Base-by-base conservation (phyloP, 2,797 vertebrate species). In the Eospalax fontanierii region DNA sequence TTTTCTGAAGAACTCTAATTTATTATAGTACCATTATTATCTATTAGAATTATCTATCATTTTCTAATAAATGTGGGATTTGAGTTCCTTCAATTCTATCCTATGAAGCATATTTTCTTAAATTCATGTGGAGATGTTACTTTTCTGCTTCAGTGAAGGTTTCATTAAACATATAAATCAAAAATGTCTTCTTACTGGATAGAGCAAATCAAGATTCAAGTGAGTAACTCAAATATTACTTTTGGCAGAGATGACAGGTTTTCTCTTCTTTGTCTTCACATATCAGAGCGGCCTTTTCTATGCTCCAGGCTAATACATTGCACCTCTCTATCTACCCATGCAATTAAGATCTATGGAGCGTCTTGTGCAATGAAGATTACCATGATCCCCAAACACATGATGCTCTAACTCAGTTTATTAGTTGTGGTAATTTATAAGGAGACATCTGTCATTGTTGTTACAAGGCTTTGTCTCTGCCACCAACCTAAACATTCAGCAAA, bases 121-220 rank as follows among this genome's bases (percentile, higher is more conserved):
- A 92, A 94, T 85, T 88, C 89, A 95, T 33, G 30, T 28, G 35
- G 78, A 30, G 35, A 75, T 46, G 84, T 66, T 83, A 66, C 66
- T 95, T 87, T 94, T 94, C 54, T 95, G 92, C 82, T 90, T 87
- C 65, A 57, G 68, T 81, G 82, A 35, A 82, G 59, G 70, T 95
- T 97, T 97, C 93, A 97, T 96, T 97, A 96, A 96, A 91, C 54
- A 35, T 70, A 95, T 97, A 96, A 95, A 97, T 97, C 94, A 97
- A 95, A 95, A 93, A 71, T 40, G 50, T 87, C 94, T 82, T 92
- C 61, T 73, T 93, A 54, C 28, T 91, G 65, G 61, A 66, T 65
- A 92, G 33, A 94, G 54, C 61, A 95, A 94, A 89, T 93, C 87
- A 85, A 88, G 81, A 90, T 92, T 88, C 80, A 88, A 96, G 63